A percentile compares a stretch with the other conserved stretches of the same genome.
Evolutionary conservation across 2,797 vertebrate genomes (phyloP).

Genomic region (Notolabrus celidotus): DNA sequence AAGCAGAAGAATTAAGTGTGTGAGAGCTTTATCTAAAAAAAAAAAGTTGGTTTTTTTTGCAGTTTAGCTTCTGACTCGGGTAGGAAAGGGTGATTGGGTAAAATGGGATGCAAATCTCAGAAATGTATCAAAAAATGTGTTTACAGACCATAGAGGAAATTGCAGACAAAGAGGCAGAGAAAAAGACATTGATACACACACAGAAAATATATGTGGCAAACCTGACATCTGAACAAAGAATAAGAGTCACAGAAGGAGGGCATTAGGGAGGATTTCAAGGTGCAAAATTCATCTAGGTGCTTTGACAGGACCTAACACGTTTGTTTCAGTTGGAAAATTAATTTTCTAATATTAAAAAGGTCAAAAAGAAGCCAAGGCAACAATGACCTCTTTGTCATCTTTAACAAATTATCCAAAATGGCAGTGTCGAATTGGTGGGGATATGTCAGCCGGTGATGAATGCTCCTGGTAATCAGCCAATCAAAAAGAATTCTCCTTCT

Average conservation of each 20-base stretch:
- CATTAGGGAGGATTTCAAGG: constrained; percentile 86
- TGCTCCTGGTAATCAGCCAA: constrained; percentile 91
- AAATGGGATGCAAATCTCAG: constrained; percentile 83
- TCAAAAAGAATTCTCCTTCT: constrained; percentile 91
- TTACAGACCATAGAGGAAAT: constrained; percentile 81
- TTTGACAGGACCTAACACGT: constrained; percentile 94
- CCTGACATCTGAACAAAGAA: constrained; percentile 49
- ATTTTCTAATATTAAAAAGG: constrained; percentile 98
- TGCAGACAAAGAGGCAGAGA: constrained; percentile 34
- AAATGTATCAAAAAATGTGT: constrained; percentile 82
- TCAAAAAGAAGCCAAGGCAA: constrained; percentile 92
- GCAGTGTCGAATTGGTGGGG: constrained; percentile 92
- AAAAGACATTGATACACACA: constrained; percentile 40
- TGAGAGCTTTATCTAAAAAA: constrained; percentile 51
- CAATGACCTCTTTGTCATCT: constrained; percentile 93
- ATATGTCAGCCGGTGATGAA: constrained; percentile 91
- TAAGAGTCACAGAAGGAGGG: constrained; percentile 55
- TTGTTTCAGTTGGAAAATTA: constrained; percentile 96
- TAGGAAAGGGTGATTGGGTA: constrained; percentile 75
- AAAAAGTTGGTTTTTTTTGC: too few relatives aligned
- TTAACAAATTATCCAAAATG: constrained; percentile 97
- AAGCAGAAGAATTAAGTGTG: too few relatives aligned
- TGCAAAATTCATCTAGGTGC: constrained; percentile 88
- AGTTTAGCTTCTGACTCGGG: constrained; percentile 57
- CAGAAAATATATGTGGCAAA: constrained; percentile 27